Evolutionary conservation across 1,140 invertebrate species (phyloP).

Genomic region (Venustaconcha ellipsiformis): DNA sequence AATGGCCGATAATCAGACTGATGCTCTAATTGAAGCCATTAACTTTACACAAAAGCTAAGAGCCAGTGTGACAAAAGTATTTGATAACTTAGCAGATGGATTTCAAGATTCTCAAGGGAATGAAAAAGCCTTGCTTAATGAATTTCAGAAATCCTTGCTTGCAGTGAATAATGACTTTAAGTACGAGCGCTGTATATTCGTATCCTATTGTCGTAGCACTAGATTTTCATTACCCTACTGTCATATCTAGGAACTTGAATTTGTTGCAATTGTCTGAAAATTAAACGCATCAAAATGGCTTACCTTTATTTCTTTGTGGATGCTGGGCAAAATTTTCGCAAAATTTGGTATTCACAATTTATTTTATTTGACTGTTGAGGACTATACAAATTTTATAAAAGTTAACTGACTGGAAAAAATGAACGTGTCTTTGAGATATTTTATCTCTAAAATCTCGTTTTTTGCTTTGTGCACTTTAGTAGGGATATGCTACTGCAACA

Average conservation of each 20-base stretch:
- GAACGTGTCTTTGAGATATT: too few relatives aligned
- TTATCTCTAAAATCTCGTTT: too few relatives aligned
- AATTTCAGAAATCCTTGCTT: constrained; percentile 43
- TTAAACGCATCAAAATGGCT: neutral
- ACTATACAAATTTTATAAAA: too few relatives aligned
- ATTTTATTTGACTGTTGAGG: too few relatives aligned
- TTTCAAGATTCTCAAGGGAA: constrained; percentile 31
- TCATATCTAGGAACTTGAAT: neutral
- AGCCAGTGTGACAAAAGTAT: constrained; percentile 43
- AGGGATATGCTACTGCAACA: too few relatives aligned
- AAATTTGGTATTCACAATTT: neutral
- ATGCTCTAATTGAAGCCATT: constrained; percentile 39
- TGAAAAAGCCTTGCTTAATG: constrained; percentile 34
- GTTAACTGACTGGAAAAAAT: too few relatives aligned
- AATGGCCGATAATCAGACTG: constrained; percentile 37
- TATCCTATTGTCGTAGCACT: neutral
- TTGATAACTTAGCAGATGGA: constrained; percentile 43
- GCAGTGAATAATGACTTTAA: constrained; percentile 46
- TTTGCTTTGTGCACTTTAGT: too few relatives aligned
- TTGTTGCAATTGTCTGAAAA: neutral
- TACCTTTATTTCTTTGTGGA: neutral
- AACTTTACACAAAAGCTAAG: constrained; percentile 46
- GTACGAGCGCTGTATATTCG: constrained; percentile 7
- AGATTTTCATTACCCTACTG: neutral
- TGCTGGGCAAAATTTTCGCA: neutral